Percentiles rank a stretch among this genome's conserved stretches.
These are phyloP conservation scores for Drosophila maculinotata DNA, from an alignment of 2,888 invertebrate genomes.

Conservation along the genomic window DNA sequence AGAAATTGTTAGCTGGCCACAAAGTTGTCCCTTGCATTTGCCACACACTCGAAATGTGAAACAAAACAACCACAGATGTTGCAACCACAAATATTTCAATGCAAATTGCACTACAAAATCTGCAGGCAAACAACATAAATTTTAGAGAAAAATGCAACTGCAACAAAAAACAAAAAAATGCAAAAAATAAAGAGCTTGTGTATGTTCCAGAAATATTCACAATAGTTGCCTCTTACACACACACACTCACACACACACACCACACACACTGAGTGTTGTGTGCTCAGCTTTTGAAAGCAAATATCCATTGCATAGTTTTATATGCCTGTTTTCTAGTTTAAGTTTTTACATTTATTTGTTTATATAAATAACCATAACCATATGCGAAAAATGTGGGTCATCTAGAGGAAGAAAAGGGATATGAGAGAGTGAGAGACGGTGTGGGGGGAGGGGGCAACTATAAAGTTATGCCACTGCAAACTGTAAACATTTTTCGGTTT, in stretches of 20 bases:
- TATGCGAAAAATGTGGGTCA: conserved; percentile 55
- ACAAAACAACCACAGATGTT: conserved; percentile 27
- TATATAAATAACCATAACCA: conserved; percentile 56
- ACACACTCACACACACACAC: conserved; percentile 1
- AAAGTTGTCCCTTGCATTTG: conserved; percentile 5
- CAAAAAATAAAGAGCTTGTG: conserved; percentile 2
- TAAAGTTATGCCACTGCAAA: conserved; percentile 63
- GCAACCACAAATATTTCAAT: conserved; percentile 51
- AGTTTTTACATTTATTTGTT: conserved; percentile 57
- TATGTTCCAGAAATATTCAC: conserved; percentile 29
- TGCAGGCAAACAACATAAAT: conserved; percentile 45
- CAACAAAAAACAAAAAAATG: conserved; percentile 19
- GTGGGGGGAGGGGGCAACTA: conserved; percentile 6
- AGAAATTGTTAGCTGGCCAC: conserved; percentile 2
- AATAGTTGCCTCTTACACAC: conserved; percentile 16
- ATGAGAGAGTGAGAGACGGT: neutral
- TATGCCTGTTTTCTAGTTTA: conserved; percentile 53
- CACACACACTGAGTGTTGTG: conserved; percentile 12
- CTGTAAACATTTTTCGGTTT: conserved; percentile 67
- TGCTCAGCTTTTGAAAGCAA: conserved; percentile 30
- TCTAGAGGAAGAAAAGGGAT: neutral
- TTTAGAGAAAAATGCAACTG: conserved; percentile 43
- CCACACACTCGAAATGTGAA: conserved; percentile 11
- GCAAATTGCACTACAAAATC: conserved; percentile 40
- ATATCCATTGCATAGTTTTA: conserved; percentile 56